These are phyloP conservation scores for Drosophila pseudoobscura DNA, from an alignment of 1,140 invertebrate genomes.

Conservation along the genomic window DNA sequence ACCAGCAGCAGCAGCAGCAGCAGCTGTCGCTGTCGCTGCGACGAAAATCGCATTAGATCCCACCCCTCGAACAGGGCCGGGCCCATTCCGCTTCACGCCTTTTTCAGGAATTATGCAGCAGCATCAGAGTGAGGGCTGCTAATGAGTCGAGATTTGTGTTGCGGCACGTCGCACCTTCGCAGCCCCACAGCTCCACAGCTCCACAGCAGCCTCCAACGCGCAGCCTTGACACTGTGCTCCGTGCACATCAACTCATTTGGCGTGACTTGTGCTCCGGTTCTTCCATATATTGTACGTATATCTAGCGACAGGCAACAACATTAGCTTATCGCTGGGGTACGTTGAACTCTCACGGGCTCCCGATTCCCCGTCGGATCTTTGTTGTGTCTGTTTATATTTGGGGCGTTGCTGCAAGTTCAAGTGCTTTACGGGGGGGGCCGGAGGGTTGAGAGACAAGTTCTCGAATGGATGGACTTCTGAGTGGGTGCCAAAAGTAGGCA, in stretches of 20 bases:
- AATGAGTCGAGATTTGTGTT: conserved; percentile 71
- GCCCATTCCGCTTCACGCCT: conserved; percentile 37
- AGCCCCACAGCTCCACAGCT: neutral
- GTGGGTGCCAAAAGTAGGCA: conserved; percentile 60
- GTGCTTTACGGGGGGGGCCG: neutral
- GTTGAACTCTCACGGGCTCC: conserved; percentile 56
- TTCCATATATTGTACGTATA: conserved; percentile 7
- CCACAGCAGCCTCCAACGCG: neutral
- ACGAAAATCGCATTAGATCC: conserved; percentile 66
- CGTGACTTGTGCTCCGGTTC: conserved; percentile 3
- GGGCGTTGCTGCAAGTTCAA: conserved; percentile 66
- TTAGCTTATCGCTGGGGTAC: conserved; percentile 71
- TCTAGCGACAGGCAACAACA: conserved; percentile 56
- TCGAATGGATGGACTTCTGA: neutral
- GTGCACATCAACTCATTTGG: conserved; percentile 42
- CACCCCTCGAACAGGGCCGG: conserved; percentile 21
- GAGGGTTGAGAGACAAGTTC: neutral
- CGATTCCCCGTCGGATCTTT: conserved; percentile 9
- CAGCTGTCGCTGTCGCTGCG: conserved; percentile 46
- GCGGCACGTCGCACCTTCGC: conserved; percentile 47
- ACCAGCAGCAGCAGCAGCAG: conserved; percentile 8
- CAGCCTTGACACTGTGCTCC: conserved; percentile 44
- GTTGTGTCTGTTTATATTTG: conserved; percentile 49
- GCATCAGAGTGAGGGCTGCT: conserved; percentile 31
- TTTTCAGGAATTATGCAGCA: conserved; percentile 58